These are phyloP conservation scores for Herminia tarsipennalis DNA, from an alignment of 2,888 invertebrate species.

Conservation along the genomic window DNA sequence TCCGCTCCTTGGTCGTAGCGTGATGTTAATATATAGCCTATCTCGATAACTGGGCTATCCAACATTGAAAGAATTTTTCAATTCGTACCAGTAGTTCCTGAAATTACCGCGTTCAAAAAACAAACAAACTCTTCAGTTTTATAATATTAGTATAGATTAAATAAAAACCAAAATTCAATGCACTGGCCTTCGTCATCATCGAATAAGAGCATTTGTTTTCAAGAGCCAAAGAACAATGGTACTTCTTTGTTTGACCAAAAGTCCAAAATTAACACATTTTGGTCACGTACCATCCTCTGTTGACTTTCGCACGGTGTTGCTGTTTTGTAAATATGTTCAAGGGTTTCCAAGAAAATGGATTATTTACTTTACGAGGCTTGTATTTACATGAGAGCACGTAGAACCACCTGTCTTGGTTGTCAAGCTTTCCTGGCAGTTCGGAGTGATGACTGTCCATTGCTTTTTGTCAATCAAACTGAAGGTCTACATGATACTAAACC, in stretches of 20 bases:
- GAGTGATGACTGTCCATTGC: not conserved
- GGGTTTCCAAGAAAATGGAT: slow-evolving; percentile 5
- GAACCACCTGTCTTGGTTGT: too few species aligned
- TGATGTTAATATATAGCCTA: too few species aligned
- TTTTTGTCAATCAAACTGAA: too few species aligned
- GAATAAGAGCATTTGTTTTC: not conserved
- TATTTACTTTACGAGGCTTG: slow-evolving; percentile 3
- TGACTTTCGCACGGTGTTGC: slow-evolving; percentile 3
- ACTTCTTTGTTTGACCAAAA: slow-evolving; percentile 5
- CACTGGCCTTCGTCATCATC: not conserved
- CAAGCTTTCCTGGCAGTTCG: too few species aligned
- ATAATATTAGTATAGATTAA: too few species aligned
- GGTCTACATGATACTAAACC: too few species aligned
- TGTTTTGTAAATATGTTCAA: slow-evolving; percentile 13
- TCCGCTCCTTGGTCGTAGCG: too few species aligned
- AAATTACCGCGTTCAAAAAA: too few species aligned
- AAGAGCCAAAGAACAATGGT: not conserved
- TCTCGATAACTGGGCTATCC: too few species aligned
- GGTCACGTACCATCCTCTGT: slow-evolving; percentile 11
- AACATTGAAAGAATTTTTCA: too few species aligned
- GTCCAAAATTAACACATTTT: slow-evolving; percentile 7
- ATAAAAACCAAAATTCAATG: not conserved
- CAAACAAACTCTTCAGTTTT: too few species aligned
- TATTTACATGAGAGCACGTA: not conserved
- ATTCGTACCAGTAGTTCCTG: too few species aligned